A percentile compares a stretch with the other conserved stretches of the same genome.
Evolutionary conservation across 2,888 invertebrate species (phyloP).

Genomic region (Parascotia fuliginaria): DNA sequence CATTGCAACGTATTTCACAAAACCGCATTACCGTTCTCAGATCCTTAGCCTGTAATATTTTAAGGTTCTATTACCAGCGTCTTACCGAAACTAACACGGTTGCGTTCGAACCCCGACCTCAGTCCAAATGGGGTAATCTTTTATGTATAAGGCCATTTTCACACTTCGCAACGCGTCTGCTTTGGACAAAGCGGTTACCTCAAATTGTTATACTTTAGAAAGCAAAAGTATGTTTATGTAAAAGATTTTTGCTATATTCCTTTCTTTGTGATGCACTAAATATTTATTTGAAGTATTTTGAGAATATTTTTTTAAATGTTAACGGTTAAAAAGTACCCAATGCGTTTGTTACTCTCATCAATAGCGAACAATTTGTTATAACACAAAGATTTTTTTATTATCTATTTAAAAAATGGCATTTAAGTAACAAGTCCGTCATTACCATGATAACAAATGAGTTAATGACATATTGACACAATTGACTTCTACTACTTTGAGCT

Average conservation of each 20-base stretch:
- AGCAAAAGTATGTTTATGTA: slow-evolving; percentile 4
- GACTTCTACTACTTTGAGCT: too few relatives aligned
- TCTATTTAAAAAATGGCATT: too few relatives aligned
- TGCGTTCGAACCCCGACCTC: slow-evolving; percentile 29
- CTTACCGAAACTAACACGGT: slow-evolving; percentile 12
- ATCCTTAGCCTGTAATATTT: slow-evolving; percentile 1
- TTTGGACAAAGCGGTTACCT: slow-evolving; percentile 31
- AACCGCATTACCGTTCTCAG: slow-evolving; percentile 1
- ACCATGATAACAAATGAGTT: too few relatives aligned
- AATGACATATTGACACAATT: too few relatives aligned
- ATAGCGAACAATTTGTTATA: too few relatives aligned
- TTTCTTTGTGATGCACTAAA: background rate
- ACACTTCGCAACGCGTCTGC: slow-evolving; percentile 22
- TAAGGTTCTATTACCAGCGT: slow-evolving; percentile 5
- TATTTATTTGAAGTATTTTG: background rate
- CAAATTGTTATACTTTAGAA: background rate
- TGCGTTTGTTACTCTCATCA: too few relatives aligned
- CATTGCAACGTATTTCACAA: background rate
- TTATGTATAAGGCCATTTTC: slow-evolving; percentile 48
- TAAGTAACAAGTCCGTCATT: too few relatives aligned
- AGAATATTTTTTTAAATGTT: too few relatives aligned
- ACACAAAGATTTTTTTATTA: too few relatives aligned
- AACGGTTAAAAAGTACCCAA: too few relatives aligned
- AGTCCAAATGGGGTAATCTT: slow-evolving; percentile 41
- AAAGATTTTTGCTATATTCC: background rate